Percentiles rank a stretch among this genome's conserved stretches.
Conservation (phyloP, 2,797 vertebrate genomes). For the Chloroceryle amazona region DNA sequence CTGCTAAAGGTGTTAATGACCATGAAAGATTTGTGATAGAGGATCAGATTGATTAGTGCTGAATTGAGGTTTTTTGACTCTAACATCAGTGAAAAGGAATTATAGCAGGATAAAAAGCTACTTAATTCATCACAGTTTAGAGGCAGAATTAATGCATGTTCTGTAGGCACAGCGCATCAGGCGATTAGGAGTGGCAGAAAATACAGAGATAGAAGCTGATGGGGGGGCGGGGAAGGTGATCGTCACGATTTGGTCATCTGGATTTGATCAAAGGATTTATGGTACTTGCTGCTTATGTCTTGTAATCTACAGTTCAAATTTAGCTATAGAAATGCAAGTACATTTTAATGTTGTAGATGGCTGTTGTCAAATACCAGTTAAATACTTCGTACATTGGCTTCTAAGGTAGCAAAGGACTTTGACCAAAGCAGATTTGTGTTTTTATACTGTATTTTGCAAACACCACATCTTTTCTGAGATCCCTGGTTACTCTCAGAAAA, state of each 20-base stretch:
- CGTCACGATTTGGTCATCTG: background rate
- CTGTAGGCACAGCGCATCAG: background rate
- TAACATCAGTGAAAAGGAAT: background rate
- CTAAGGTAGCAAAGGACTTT: background rate
- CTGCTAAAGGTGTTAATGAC: background rate
- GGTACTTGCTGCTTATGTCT: background rate
- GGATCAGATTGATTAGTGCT: background rate
- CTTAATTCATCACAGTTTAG: slow-evolving; percentile 45
- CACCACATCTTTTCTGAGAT: background rate
- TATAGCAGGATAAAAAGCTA: background rate
- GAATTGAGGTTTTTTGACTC: slow-evolving; percentile 9
- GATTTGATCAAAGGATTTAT: background rate
- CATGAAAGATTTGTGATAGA: background rate
- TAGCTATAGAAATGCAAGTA: background rate
- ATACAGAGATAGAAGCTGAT: background rate
- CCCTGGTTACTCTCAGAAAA: background rate
- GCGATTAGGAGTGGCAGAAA: background rate
- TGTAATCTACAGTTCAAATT: background rate
- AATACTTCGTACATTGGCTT: background rate
- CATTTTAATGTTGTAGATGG: background rate
- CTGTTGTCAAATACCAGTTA: background rate
- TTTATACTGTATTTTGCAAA: background rate
- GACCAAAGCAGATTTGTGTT: background rate
- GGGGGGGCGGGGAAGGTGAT: background rate
- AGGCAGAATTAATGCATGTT: background rate